Evolutionary conservation across 2,797 vertebrate genomes (phyloP).

Genomic region (Sebastes miniatus): DNA sequence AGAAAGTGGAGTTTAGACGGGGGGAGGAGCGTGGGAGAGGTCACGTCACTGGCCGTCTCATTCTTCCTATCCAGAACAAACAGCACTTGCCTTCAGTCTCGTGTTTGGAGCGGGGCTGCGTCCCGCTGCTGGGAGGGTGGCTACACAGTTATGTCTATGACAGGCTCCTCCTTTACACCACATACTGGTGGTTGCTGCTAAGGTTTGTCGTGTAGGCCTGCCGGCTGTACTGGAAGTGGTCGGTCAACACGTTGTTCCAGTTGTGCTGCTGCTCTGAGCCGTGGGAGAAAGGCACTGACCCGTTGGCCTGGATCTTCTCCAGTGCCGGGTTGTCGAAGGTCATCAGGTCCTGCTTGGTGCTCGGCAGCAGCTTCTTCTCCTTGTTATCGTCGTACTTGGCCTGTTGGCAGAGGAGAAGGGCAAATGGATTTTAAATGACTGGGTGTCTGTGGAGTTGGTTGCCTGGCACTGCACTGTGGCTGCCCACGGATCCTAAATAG

Average conservation of each 20-base stretch:
- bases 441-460: background rate
- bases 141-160: constrained; percentile 58
- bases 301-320: constrained; percentile 88
- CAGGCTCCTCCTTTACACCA: constrained; percentile 82
- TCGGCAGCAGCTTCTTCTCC: constrained; percentile 91
- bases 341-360: constrained; percentile 84
- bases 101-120: constrained; percentile 38
- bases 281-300: constrained; percentile 82
- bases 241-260: constrained; percentile 85
- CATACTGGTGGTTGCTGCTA: constrained; percentile 87
- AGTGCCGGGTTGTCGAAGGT: constrained; percentile 74
- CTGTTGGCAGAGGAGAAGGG: constrained; percentile 67
- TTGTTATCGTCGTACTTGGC: constrained; percentile 93
- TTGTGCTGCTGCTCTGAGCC: constrained; percentile 85
- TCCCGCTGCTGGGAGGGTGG: constrained; percentile 14
- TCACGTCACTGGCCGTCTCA: constrained; percentile 31
- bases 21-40: constrained; percentile 29
- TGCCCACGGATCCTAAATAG: background rate
- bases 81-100: constrained; percentile 68
- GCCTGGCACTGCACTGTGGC: background rate
- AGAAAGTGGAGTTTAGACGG: constrained; percentile 23
- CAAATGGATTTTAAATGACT: background rate
- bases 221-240: constrained; percentile 92
- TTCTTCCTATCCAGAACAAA: constrained; percentile 32
- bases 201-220: constrained; percentile 85